These are phyloP conservation scores for Gastrophysa polygoni DNA, from an alignment of 2,888 invertebrate genomes.

Conservation along the genomic window DNA sequence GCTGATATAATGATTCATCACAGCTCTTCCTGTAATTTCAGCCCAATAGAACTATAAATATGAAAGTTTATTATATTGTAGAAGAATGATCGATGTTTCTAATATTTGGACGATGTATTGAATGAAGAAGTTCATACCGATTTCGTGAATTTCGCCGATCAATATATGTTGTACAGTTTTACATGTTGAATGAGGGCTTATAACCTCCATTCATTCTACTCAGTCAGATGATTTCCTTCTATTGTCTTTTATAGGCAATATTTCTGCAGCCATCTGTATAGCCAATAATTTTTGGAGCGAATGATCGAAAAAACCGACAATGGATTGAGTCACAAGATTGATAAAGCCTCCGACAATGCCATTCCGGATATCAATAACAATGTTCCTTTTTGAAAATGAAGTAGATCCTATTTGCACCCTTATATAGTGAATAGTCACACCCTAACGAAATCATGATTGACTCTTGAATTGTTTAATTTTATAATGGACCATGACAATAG, in stretches of 20 bases:
- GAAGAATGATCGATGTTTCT: too few species aligned
- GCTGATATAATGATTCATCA: constrained; percentile 7
- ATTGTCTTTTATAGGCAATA: too few species aligned
- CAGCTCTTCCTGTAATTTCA: constrained; percentile 12
- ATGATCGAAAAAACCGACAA: background rate
- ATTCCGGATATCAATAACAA: constrained; percentile 12
- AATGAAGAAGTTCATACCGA: too few species aligned
- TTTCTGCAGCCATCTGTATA: too few species aligned
- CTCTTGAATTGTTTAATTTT: constrained; percentile 52
- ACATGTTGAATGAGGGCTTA: too few species aligned
- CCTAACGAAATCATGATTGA: constrained; percentile 50
- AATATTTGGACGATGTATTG: too few species aligned
- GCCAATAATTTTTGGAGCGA: background rate
- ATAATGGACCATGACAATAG: constrained; percentile 50
- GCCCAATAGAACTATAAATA: background rate
- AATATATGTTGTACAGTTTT: too few species aligned
- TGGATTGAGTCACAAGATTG: background rate
- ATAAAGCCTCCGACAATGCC: constrained; percentile 14
- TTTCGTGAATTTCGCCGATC: too few species aligned
- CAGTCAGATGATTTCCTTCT: too few species aligned
- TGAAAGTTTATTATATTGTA: too few species aligned
- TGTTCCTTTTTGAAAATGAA: constrained; percentile 26
- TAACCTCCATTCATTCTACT: too few species aligned
- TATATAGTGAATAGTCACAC: constrained; percentile 32
- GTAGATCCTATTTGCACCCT: constrained; percentile 32